These are phyloP conservation scores for Nephrotoma flavescens DNA, from an alignment of 2,888 invertebrate genomes.

Conservation along the genomic window DNA sequence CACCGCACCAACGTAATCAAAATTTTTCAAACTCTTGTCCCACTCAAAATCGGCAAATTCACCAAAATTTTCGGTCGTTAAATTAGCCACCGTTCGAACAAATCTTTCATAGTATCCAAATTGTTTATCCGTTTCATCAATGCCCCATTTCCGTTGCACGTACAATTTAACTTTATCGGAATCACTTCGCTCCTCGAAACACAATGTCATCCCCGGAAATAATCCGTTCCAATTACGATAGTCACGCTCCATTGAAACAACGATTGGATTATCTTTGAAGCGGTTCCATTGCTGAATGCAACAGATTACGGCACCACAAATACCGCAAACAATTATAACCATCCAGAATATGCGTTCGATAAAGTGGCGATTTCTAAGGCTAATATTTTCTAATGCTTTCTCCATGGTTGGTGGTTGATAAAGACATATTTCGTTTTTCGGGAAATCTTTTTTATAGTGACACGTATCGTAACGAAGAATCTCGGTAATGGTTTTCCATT, in stretches of 20 bases:
- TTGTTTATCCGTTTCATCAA: background rate
- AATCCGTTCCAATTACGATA: conserved; percentile 29
- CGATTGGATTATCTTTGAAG: conserved; percentile 24
- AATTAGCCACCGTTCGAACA: background rate
- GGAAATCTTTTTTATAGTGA: background rate
- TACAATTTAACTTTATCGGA: background rate
- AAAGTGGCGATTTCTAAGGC: background rate
- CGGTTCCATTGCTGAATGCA: conserved; percentile 21
- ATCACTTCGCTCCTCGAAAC: conserved; percentile 27
- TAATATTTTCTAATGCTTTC: background rate
- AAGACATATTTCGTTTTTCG: background rate
- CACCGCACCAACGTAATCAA: background rate
- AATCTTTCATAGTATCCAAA: background rate
- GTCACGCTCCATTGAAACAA: conserved; percentile 27
- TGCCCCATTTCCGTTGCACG: background rate
- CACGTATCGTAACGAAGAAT: background rate
- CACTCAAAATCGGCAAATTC: background rate
- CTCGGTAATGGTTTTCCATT: background rate
- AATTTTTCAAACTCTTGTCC: background rate
- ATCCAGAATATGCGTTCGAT: background rate
- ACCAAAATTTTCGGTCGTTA: background rate
- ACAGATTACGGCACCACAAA: conserved; percentile 18
- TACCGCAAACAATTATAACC: conserved; percentile 13
- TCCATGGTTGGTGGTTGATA: background rate
- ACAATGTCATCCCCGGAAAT: conserved; percentile 27